Base-by-base conservation (phyloP, 2,888 invertebrate species). In the Rhorus exstirpatorius region DNA sequence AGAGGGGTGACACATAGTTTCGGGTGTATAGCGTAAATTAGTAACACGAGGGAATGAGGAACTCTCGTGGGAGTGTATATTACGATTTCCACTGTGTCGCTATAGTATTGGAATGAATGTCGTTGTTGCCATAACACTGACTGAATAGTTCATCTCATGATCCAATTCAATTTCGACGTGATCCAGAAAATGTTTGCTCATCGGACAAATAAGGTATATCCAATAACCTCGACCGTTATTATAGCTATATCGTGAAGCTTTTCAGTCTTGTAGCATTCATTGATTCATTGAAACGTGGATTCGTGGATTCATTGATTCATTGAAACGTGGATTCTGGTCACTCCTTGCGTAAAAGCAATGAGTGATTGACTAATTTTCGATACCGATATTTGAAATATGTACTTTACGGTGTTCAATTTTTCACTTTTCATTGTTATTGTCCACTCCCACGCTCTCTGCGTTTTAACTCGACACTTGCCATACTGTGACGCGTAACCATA, bases 131-230 rank as follows among this genome's bases (percentile, higher is more conserved):
- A 55, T 24, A 46, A 49, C 31, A 44, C 12, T n/a, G 21, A 70
- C 51, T n/a, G n/a, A 70, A 61, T 61, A 70, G 61, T 35, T 70
- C 51, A 53, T 26, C 70, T 41, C 70, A 63, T 70, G 53, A 61
- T 14, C 21, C 53, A 55, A 77, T 68, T 38, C 10, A 51, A 77
- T 77, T 60, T 77, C 41, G 2, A 51, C 17, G 38, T 68, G 24
- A 60, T 68, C 14, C 49, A 19, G 46, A 51, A 68, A 67, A 76
- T 38, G 44, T 77, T 68, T 77, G 8, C 26, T 60, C 26, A 68
- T 35, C 51, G 17, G 35, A 68, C 68, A 21, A 68, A 53, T 41
- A 41, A 53, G 53, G 53, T 14, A 6, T 24, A 51, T 31, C 21
- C 49, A 19, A 14, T 46, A 46, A 26, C 8, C 35, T 19, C 6